phyloP scores from a whole-genome alignment of 2,113 vertebrate species.

The Alethe castanea region DNA sequence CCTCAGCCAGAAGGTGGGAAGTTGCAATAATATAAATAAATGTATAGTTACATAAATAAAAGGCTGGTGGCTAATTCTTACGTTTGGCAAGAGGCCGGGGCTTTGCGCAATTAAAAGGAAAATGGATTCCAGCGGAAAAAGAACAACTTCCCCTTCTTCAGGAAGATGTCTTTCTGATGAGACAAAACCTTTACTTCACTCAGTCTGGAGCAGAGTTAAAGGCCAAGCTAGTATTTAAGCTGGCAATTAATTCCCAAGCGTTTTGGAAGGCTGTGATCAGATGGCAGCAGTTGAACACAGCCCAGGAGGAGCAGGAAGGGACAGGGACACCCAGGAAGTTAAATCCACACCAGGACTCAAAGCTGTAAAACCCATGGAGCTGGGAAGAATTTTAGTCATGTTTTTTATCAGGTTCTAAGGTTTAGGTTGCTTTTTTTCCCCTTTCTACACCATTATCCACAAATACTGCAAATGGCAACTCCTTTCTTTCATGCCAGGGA shows the following conservation, averaged over 20 bases:
- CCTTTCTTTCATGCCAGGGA: neutral
- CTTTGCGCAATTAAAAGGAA: neutral
- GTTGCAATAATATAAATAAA: neutral
- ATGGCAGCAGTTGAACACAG: neutral
- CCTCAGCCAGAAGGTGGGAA: neutral
- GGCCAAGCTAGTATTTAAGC: conserved; percentile 32
- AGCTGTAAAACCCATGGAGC: neutral
- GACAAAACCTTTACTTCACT: conserved; percentile 12
- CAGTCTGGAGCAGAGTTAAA: neutral
- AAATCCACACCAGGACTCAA: neutral
- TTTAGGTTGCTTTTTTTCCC: no score
- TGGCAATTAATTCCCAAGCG: conserved; percentile 8
- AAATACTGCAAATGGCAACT: neutral
- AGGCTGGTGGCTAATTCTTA: neutral
- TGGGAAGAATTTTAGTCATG: neutral
- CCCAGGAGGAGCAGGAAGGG: neutral
- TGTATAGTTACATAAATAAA: neutral
- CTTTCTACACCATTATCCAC: neutral
- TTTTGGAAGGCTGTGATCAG: neutral
- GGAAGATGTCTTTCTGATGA: neutral
- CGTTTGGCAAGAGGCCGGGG: neutral
- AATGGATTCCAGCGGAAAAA: neutral
- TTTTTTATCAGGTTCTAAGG: neutral
- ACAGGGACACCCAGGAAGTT: neutral
- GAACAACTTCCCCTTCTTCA: neutral